Evolutionary conservation across 2,888 invertebrate genomes (phyloP).

Genomic region (Malachius bipustulatus): DNA sequence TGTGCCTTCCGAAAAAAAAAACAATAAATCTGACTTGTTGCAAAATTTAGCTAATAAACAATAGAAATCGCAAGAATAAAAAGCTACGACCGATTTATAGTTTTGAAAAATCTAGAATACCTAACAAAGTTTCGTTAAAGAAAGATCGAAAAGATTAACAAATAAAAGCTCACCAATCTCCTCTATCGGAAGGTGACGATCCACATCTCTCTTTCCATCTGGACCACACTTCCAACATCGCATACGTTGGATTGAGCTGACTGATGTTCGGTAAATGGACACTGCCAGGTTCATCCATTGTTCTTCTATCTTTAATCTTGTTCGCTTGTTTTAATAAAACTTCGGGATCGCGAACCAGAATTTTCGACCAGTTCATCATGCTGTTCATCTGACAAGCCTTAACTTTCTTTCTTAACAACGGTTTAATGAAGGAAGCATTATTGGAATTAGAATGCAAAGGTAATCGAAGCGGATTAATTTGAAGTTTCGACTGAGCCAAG

Average conservation of each 20-base stretch:
- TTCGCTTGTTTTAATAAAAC: conserved; percentile 42
- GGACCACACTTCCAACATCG: conserved; percentile 56
- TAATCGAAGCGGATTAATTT: conserved; percentile 31
- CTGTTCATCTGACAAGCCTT: conserved; percentile 38
- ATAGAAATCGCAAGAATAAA: no score
- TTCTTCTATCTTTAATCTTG: conserved; percentile 34
- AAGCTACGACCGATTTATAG: no score
- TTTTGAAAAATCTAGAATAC: no score
- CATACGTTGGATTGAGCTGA: conserved; percentile 53
- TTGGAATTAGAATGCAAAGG: conserved; percentile 43
- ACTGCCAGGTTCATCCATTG: conserved; percentile 36
- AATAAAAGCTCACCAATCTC: conserved; percentile 30
- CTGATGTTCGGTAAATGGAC: conserved; percentile 37
- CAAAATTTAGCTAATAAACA: no score
- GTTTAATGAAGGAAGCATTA: conserved; percentile 37
- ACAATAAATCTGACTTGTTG: no score
- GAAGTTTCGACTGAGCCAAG: conserved; percentile 26
- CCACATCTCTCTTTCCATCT: conserved; percentile 45
- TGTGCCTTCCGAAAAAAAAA: no score
- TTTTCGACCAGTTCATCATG: conserved; percentile 56
- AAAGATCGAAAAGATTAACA: no score
- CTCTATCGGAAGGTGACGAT: conserved; percentile 28
- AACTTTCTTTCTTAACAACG: conserved; percentile 37
- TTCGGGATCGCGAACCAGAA: conserved; percentile 53
- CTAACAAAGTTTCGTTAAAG: no score